A percentile compares a stretch with the other conserved stretches of the same genome.
Conservation (phyloP, 2,888 invertebrate species). For the Drosophila pegasa region DNA sequence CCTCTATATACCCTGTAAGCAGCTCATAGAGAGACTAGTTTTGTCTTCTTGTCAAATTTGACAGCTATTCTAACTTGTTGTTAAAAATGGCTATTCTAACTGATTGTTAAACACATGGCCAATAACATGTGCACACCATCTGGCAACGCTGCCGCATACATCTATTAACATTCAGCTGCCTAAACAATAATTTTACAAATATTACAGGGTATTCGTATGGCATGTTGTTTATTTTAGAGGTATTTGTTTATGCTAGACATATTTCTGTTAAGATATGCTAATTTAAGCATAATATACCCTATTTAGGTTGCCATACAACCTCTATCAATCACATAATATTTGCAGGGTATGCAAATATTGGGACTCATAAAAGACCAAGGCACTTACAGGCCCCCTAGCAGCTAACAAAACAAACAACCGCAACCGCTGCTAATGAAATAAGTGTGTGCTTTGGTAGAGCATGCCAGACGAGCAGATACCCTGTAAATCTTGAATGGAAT, state of each 20-base stretch:
- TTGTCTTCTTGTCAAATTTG: neutral
- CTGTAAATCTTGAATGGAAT: too few relatives aligned
- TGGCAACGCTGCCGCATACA: too few relatives aligned
- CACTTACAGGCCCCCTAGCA: conserved; percentile 22
- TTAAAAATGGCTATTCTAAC: too few relatives aligned
- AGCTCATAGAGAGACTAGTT: too few relatives aligned
- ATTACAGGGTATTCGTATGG: neutral
- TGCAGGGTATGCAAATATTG: conserved; percentile 37
- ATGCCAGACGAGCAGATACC: neutral
- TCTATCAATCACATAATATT: neutral
- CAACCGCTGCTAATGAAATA: neutral
- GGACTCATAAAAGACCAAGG: conserved; percentile 38
- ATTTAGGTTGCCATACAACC: too few relatives aligned
- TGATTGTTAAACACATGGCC: too few relatives aligned
- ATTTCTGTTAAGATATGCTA: neutral
- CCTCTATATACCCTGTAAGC: too few relatives aligned
- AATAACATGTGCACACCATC: too few relatives aligned
- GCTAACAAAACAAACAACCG: conserved; percentile 19
- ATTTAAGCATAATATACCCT: neutral
- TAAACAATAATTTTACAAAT: neutral
- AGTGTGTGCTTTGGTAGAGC: neutral
- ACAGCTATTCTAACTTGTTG: neutral
- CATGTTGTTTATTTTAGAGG: neutral
- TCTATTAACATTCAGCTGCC: neutral
- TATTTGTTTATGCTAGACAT: neutral